Evolutionary conservation across 2,797 vertebrate genomes (phyloP), one percentile per base, ranked within the genome.

Genomic region (Leucoraja ocellata): DNA sequence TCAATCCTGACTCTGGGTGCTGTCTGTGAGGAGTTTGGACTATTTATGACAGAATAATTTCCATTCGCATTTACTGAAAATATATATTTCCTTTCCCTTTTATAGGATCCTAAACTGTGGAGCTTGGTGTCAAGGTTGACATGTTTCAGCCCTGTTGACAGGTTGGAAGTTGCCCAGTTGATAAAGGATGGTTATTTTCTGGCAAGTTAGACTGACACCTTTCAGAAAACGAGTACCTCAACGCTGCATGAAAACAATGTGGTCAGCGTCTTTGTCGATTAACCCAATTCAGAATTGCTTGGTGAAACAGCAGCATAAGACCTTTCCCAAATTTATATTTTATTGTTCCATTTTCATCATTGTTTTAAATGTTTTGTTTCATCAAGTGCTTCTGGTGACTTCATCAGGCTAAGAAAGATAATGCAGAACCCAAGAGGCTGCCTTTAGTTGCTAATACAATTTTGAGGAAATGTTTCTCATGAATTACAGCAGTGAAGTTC

Each of bases 151-250:
- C 88, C 88, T 39, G 21, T 94, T 93, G 94, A 80, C 94, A 95
- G 95, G 91, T n/a, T 96, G 94, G 95, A 95, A 16, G 94, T 96
- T 81, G 95, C 96, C 65, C 95, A 97, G 94, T 95, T 96, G 94
- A 86, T 95, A 94, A 94, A 93, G 93, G 93, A 95, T 90, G 95
- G 96, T 86, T 96, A 93, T 94, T 96, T 96, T 93, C 94, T 95
- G 1, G 2, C n/a, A 68, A 58, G 16, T 93, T 25, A 91, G 73
- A 91, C 68, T 46, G 88, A 91, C 83, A n/a, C 28, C 61, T 1
- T 32, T 86, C 58, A 86, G 10, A 68, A 28, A 23, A 25, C 32
- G 0, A 7, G 63, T 63, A 32, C 83, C 39, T 73, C 21, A 23
- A 18, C 1, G 25, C 23, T 63, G 5, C 36, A 91, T 21, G 88